These are phyloP conservation scores for Apteryx mantelli DNA, from an alignment of 2,113 vertebrate genomes.

Conservation along the genomic window DNA sequence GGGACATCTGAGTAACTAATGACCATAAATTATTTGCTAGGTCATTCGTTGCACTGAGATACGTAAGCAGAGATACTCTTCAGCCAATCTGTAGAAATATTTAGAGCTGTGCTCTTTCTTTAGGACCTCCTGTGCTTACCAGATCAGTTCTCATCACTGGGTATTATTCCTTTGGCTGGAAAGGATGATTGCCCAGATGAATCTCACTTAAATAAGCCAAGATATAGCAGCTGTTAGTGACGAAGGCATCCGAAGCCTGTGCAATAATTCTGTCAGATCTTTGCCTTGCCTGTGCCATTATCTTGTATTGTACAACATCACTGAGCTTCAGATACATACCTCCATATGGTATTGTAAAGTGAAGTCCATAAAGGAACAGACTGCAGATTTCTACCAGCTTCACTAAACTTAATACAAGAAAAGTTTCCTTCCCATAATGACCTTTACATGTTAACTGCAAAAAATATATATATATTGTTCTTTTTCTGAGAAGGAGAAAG, in stretches of 20 bases:
- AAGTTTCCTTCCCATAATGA: conserved; percentile 22
- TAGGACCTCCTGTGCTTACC: not conserved
- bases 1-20: not conserved
- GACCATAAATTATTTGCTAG: not conserved
- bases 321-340: not conserved
- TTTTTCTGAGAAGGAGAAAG: not conserved
- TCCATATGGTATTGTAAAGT: conserved; percentile 20
- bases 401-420: conserved; percentile 27
- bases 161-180: conserved; percentile 3
- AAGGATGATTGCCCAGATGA: conserved; percentile 26
- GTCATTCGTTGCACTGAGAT: not conserved
- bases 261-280: conserved; percentile 24
- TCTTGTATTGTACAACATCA: not conserved
- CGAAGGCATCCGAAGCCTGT: not conserved
- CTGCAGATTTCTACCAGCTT: not conserved
- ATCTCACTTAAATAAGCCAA: not conserved
- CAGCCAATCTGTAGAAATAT: not conserved
- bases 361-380: conserved; percentile 38
- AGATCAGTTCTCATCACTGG: not conserved
- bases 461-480: conserved; percentile 39
- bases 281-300: conserved; percentile 18
- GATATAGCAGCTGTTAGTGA: conserved; percentile 33
- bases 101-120: not conserved
- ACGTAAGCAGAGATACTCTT: not conserved
- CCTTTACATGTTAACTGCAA: conserved; percentile 71